Evolutionary conservation across 2,888 invertebrate genomes (phyloP), one percentile per base, ranked within the genome.

Genomic region (Brachynemurus nebulosus): DNA sequence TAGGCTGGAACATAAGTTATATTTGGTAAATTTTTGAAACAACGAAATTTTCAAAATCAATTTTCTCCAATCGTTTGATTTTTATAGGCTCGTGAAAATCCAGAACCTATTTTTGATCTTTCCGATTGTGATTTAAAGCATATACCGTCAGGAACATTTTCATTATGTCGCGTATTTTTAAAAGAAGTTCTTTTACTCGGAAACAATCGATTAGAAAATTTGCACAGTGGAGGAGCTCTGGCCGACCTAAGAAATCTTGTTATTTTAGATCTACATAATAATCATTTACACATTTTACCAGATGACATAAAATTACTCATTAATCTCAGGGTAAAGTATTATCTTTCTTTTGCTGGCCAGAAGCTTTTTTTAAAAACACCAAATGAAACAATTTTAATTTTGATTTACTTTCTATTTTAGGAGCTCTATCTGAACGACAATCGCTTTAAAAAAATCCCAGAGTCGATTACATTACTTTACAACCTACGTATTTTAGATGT

Each of bases 31-130:
- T 54, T 46, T 42, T 36, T 36, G 18, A 42, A 17, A 40, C 46
- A 46, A 21, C 46, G 17, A 40, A 38, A 45, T 23, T 6, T 23
- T 23, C 9, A 23, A 23, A 23, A 23, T 7, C 9, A 19, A 12
- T 48, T 48, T 41, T 37, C 36, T 40, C 30, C 38, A 30, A 4
- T 44, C 12, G 34, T 40, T n/a, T 14, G 37, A 16, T 23, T 8
- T 27, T 17, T 19, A 18, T 57, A 80, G 79, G 78, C 79, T 25
- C 67, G 76, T 54, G 88, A 88, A 65, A 81, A 78, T 51, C 89
- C 88, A 21, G 88, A 86, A 60, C 77, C 81, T 44, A 70, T 77
- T 47, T 88, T 85, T 63, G 88, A 89, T 63, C 62, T 89, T 48
- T 81, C 86, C 4, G 80, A 80, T 51, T 89, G 89, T 63, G 76